A percentile compares a stretch with the other conserved stretches of the same genome.
Conservation (phyloP, 2,888 invertebrate genomes). For the Prosapia bicincta region DNA sequence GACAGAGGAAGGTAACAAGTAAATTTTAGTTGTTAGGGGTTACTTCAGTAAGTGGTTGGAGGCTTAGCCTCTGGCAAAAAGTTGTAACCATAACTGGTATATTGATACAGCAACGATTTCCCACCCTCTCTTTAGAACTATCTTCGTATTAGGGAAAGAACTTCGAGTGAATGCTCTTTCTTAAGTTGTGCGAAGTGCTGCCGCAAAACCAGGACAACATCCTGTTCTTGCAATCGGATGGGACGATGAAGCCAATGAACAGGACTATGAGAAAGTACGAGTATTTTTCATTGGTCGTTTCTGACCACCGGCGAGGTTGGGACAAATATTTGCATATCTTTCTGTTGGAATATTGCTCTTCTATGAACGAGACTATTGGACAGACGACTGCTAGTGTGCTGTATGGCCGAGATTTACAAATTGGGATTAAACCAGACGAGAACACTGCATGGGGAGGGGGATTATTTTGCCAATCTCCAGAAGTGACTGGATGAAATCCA, state of each 20-base stretch:
- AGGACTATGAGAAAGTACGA: slow-evolving; percentile 33
- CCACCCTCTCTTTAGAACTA: too few relatives aligned
- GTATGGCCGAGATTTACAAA: slow-evolving; percentile 19
- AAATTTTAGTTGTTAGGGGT: slow-evolving; percentile 36
- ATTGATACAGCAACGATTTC: slow-evolving; percentile 34
- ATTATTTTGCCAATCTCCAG: not conserved
- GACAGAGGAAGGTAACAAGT: too few relatives aligned
- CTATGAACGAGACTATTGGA: slow-evolving; percentile 24
- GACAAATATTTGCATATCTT: slow-evolving; percentile 31
- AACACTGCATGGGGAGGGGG: not conserved
- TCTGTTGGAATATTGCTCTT: slow-evolving; percentile 26
- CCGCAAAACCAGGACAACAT: slow-evolving; percentile 37
- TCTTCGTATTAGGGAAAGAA: slow-evolving; percentile 42
- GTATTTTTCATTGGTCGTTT: slow-evolving; percentile 31
- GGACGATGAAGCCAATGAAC: slow-evolving; percentile 35
- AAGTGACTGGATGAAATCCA: too few relatives aligned
- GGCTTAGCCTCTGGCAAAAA: slow-evolving; percentile 40
- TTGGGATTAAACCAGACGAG: slow-evolving; percentile 8
- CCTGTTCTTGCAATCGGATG: slow-evolving; percentile 37
- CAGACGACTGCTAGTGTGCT: slow-evolving; percentile 17
- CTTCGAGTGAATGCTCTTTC: slow-evolving; percentile 39
- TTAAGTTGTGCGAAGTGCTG: slow-evolving; percentile 35
- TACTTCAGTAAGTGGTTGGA: slow-evolving; percentile 40
- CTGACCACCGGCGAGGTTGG: slow-evolving; percentile 36
- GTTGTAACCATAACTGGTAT: slow-evolving; percentile 40